Conservation (phyloP, 2,888 invertebrate species). For the Drosophila differens region DNA sequence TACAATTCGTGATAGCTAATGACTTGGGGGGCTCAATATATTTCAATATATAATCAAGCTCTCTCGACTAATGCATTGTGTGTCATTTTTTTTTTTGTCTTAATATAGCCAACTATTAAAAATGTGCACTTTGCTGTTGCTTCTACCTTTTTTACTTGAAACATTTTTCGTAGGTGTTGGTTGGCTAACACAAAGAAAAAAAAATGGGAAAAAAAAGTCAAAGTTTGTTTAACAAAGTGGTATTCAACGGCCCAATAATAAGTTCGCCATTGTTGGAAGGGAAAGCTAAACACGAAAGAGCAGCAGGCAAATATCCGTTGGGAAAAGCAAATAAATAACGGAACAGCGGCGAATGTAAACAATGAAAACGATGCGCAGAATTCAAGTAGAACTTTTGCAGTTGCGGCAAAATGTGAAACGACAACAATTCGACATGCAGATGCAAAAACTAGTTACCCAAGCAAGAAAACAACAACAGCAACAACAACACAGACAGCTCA, state of each 20-base stretch:
- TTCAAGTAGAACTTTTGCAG: slow-evolving; percentile 49
- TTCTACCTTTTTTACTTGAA: background rate
- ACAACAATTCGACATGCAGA: slow-evolving; percentile 30
- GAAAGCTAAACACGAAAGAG: slow-evolving; percentile 26
- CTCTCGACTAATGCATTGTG: background rate
- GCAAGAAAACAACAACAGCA: slow-evolving; percentile 9
- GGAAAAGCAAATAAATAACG: slow-evolving; percentile 65
- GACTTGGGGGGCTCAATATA: background rate
- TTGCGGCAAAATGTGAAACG: slow-evolving; percentile 14
- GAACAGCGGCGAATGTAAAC: slow-evolving; percentile 56
- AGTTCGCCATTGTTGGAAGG: slow-evolving; percentile 34
- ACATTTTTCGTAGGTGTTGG: slow-evolving; percentile 18
- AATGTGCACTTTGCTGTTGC: background rate
- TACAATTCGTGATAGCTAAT: background rate
- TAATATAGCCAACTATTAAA: background rate
- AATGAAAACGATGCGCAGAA: slow-evolving; percentile 54
- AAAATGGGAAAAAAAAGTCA: slow-evolving; percentile 13
- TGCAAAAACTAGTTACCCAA: slow-evolving; percentile 50
- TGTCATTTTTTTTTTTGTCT: background rate
- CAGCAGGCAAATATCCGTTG: slow-evolving; percentile 59
- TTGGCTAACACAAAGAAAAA: slow-evolving; percentile 1
- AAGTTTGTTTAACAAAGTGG: slow-evolving; percentile 75
- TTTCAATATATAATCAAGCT: background rate
- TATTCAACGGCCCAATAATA: slow-evolving; percentile 69
- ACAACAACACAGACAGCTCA: slow-evolving; percentile 24